phyloP scores from a whole-genome alignment of 2,797 vertebrate species.

The Rousettus madagascariensis region DNA sequence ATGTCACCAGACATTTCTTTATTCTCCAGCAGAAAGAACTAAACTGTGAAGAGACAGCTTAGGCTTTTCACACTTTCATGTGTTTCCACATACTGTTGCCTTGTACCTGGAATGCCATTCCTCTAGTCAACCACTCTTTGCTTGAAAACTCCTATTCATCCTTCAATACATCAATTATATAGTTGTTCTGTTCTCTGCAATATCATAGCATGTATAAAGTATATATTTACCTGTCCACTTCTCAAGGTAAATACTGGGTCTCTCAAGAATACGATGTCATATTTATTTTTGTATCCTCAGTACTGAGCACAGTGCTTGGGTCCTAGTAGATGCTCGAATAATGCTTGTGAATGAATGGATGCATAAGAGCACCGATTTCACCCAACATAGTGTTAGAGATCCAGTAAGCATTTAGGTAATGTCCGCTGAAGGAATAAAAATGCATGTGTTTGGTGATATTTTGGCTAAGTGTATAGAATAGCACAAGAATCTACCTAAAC shows the following conservation, averaged over 20 bases:
- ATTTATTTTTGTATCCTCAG: conserved; percentile 23
- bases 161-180: conserved; percentile 7
- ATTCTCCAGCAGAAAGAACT: neutral
- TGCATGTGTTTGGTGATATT: neutral
- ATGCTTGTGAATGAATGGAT: neutral
- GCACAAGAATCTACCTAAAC: neutral
- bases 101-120: neutral
- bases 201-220: conserved; percentile 46
- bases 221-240: conserved; percentile 33
- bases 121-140: neutral
- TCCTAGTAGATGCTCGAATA: neutral
- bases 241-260: neutral
- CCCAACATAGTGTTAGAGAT: neutral
- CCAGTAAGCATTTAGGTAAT: neutral
- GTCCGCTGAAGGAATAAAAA: conserved; percentile 5
- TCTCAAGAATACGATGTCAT: neutral
- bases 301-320: neutral
- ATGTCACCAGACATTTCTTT: neutral
- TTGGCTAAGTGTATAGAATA: conserved; percentile 5
- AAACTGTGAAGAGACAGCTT: neutral
- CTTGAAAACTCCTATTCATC: conserved; percentile 30
- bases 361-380: neutral
- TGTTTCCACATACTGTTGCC: neutral
- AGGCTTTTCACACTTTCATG: neutral
- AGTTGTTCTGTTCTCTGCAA: neutral